Evolutionary conservation across 2,888 invertebrate genomes (phyloP).

Genomic region (Drosophila multiciliata): DNA sequence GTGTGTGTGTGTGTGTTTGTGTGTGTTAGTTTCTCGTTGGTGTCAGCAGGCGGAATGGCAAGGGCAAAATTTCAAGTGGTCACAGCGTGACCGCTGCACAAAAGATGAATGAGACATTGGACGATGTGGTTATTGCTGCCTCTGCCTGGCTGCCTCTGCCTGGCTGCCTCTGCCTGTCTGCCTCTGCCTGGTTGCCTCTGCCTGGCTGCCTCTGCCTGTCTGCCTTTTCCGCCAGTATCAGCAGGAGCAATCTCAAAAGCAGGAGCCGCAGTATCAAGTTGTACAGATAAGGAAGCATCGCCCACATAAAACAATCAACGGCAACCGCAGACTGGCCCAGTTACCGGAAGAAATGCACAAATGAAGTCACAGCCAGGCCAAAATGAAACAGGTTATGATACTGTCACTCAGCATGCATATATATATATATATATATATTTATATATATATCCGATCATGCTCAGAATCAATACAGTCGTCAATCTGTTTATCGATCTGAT

Average conservation of each 20-base stretch:
- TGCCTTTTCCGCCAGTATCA: slow-evolving; percentile 16
- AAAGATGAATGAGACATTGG: slow-evolving; percentile 74
- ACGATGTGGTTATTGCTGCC: slow-evolving; percentile 51
- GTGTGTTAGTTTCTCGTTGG: slow-evolving; percentile 30
- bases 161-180: slow-evolving; percentile 4
- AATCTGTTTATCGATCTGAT: background rate
- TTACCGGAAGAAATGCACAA: slow-evolving; percentile 66
- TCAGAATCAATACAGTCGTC: background rate
- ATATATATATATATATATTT: background rate
- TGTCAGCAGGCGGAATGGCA: slow-evolving; percentile 26
- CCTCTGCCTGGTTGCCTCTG: slow-evolving; percentile 3
- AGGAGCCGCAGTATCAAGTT: slow-evolving; percentile 10
- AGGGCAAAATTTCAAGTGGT: slow-evolving; percentile 70
- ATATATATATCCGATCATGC: background rate
- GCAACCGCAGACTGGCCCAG: slow-evolving; percentile 77
- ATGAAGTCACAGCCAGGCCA: slow-evolving; percentile 58
- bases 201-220: background rate
- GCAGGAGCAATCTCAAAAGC: slow-evolving; percentile 8
- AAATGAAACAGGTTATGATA: slow-evolving; percentile 19
- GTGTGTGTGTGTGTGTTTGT: slow-evolving; percentile 3
- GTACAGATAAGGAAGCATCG: slow-evolving; percentile 50
- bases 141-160: background rate
- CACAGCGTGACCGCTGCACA: slow-evolving; percentile 65
- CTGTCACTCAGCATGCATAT: slow-evolving; percentile 23
- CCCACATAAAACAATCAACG: slow-evolving; percentile 82